Conservation (phyloP, 2,888 invertebrate genomes). For the Andrena fulva region DNA sequence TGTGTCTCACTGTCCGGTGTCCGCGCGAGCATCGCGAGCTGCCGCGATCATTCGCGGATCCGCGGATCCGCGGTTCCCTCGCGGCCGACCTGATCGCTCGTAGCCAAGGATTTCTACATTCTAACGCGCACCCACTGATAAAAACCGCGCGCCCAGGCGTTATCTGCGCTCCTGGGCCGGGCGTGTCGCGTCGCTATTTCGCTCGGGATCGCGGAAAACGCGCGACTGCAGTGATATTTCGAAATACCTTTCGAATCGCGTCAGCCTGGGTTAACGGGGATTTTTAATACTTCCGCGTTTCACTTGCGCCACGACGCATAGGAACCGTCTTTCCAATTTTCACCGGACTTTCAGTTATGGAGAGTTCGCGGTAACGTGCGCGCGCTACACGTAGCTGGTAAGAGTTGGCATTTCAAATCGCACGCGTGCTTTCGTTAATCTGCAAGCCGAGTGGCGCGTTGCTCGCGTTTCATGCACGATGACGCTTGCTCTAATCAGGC, state of each 20-base stretch:
- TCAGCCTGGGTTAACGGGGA: background rate
- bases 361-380: background rate
- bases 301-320: background rate
- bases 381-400: too few species aligned
- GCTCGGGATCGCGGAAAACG: conserved; percentile 5
- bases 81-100: conserved; percentile 27
- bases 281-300: conserved; percentile 1
- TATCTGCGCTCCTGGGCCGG: conserved; percentile 55
- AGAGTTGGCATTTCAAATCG: too few species aligned
- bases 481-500: too few species aligned
- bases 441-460: too few species aligned
- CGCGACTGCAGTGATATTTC: background rate
- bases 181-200: conserved; percentile 27
- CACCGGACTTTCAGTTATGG: background rate
- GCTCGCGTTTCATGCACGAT: too few species aligned
- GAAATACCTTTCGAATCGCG: conserved; percentile 9
- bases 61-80: conserved; percentile 33
- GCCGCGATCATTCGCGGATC: conserved; percentile 13
- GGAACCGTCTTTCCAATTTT: conserved; percentile 13
- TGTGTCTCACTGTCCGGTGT: background rate
- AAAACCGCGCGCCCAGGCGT: conserved; percentile 63
- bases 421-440: too few species aligned
- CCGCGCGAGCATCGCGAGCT: conserved; percentile 24
- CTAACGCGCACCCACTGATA: conserved; percentile 70
- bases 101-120: conserved; percentile 77